Percentiles rank a stretch among this genome's conserved stretches.
phyloP scores from a whole-genome alignment of 1,140 invertebrate genomes.

The Stegodyphus dumicola region DNA sequence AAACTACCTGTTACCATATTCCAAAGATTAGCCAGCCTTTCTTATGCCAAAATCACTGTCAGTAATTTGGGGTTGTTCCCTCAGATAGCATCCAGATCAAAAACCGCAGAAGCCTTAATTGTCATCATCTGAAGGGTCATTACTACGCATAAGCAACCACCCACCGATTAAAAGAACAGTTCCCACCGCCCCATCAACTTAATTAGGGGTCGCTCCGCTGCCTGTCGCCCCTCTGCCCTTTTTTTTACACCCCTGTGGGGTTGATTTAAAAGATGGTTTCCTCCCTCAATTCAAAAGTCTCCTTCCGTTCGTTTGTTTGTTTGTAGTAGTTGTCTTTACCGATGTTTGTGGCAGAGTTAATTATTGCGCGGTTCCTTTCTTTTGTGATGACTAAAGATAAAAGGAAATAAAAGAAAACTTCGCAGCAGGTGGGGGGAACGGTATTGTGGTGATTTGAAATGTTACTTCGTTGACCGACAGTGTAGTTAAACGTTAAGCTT shows the following conservation, averaged over 20 bases:
- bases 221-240: not conserved
- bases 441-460: too few relatives aligned
- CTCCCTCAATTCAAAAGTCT: conserved; percentile 39
- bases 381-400: not conserved
- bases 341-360: conserved; percentile 19
- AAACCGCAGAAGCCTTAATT: conserved; percentile 59
- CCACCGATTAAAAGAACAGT: conserved; percentile 58
- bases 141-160: conserved; percentile 59
- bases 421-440: too few relatives aligned
- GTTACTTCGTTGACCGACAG: too few relatives aligned
- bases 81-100: conserved; percentile 1
- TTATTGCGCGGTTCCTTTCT: conserved; percentile 7
- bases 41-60: not conserved
- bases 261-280: conserved; percentile 52
- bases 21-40: too few relatives aligned
- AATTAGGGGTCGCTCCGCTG: conserved; percentile 57
- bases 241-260: conserved; percentile 38
- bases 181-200: conserved; percentile 47
- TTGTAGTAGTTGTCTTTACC: conserved; percentile 1
- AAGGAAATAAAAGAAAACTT: not conserved
- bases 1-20: too few relatives aligned
- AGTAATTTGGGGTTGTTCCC: conserved; percentile 1
- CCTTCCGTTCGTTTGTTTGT: conserved; percentile 40
- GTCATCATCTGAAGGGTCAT: conserved; percentile 58
- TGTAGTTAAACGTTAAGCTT: too few relatives aligned